These are phyloP conservation scores for Herpetotheres cachinnans DNA, from an alignment of 2,113 vertebrate genomes.

Conservation along the genomic window DNA sequence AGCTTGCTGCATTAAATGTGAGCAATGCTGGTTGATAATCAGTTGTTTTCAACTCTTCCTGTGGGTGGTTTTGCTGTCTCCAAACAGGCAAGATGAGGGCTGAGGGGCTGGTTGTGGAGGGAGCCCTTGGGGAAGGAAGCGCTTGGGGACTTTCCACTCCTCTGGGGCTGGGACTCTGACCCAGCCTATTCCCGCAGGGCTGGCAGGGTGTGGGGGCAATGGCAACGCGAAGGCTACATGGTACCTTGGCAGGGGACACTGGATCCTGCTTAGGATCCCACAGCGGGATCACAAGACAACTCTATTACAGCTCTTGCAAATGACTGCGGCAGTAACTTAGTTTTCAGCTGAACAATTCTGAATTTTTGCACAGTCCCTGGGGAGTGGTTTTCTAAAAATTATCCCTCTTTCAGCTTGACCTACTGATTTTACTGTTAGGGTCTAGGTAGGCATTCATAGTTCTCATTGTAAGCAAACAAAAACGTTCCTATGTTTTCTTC, in stretches of 20 bases:
- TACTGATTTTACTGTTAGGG: neutral
- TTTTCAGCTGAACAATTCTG: neutral
- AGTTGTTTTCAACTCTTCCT: neutral
- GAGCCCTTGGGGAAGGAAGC: neutral
- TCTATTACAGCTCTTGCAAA: neutral
- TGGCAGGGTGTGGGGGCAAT: neutral
- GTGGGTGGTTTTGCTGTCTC: neutral
- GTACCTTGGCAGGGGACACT: accelerated
- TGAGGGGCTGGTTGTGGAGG: neutral
- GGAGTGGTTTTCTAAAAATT: neutral
- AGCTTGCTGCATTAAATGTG: neutral
- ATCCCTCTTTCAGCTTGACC: neutral
- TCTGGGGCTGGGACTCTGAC: neutral
- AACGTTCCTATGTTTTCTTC: neutral
- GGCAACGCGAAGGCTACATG: neutral
- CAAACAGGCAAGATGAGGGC: neutral
- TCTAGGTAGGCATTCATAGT: neutral
- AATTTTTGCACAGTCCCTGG: neutral
- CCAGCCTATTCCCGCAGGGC: accelerated
- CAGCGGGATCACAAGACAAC: neutral
- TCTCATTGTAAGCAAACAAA: neutral
- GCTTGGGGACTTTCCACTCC: neutral
- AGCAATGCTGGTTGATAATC: neutral
- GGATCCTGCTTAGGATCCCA: neutral
- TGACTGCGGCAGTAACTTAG: neutral